Evolutionary conservation across 1,140 invertebrate species (phyloP), one percentile per base, ranked within the genome.

Genomic region (Drosophila subobscura): DNA sequence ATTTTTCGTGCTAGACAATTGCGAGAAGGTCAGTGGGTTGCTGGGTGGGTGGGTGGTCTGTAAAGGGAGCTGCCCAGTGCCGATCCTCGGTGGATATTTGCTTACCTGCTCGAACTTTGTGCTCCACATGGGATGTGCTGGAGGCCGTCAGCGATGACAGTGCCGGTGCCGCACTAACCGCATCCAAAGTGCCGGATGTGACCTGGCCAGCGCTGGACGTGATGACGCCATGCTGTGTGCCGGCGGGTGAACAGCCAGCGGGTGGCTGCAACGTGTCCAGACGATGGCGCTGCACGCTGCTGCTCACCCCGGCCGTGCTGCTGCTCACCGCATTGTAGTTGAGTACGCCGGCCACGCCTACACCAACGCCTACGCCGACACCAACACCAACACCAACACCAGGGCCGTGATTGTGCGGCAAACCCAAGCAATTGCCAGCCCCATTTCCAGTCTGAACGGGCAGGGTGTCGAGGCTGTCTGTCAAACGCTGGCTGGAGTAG

Each of bases 271-370:
- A 46, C 5, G 75, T 89, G 40, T 91, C 90, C 73, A 91, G 45
- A 3, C 90, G 79, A 59, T 91, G 90, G 5, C 89, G 68, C 47
- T 90, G 84, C 47, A 89, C 70, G 12, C 76, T 76, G 50, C 72
- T 51, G 33, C 81, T 60, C 8, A 86, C 81, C n/a, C 78, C 83
- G 23, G 73, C 73, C 16, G 77, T 88, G 51, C 85, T 90, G 55
- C 88, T 91, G 63, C 86, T 90, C 1, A 85, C 81, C n/a, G 77
- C 64, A 67, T 91, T 91, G 33, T 91, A 91, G 59, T 91, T 91
- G 0, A 91, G 70, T 41, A 91, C 65, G 0, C 65, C 88, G 20
- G 79, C 79, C 40, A 84, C 65, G 23, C 75, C 79, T 8, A 71
- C 78, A 0, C 72, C 68, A 5, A 77, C 68, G 14, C 70, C 77